phyloP scores from a whole-genome alignment of 2,797 vertebrate species.

The Gymnodraco acuticeps region DNA sequence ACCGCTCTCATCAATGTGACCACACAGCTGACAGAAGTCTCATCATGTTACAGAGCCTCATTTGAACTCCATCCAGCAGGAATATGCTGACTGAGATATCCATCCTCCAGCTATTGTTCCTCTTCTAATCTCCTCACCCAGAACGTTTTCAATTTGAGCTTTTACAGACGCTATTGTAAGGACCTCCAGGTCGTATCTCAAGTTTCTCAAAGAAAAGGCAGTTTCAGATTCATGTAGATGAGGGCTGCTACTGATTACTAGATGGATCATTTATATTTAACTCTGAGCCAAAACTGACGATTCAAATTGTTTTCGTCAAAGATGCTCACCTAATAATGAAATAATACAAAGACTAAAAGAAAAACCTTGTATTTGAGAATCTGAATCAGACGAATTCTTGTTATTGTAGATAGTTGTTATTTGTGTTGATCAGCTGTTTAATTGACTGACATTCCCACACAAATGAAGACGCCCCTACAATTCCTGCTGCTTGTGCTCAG shows the following conservation, averaged over 20 bases:
- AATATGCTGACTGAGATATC: conserved; percentile 69
- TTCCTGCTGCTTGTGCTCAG: conserved; percentile 4
- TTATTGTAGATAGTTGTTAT: background rate
- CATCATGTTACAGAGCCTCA: conserved; percentile 56
- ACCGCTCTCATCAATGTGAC: conserved; percentile 70
- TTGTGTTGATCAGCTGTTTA: background rate
- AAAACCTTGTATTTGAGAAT: background rate
- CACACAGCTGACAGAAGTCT: conserved; percentile 67
- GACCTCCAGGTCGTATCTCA: conserved; percentile 49
- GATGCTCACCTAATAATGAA: background rate
- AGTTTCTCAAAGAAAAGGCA: conserved; percentile 38
- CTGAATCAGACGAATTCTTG: background rate
- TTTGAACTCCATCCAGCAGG: conserved; percentile 55
- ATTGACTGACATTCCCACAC: background rate
- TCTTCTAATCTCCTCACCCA: conserved; percentile 51
- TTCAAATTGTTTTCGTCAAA: background rate
- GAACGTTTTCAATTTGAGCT: conserved; percentile 60
- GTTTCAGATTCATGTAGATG: conserved; percentile 29
- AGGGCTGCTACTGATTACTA: conserved; percentile 4
- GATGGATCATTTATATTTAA: conserved; percentile 11
- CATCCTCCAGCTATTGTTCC: conserved; percentile 55
- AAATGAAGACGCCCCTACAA: background rate
- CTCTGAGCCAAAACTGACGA: background rate
- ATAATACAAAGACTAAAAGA: background rate
- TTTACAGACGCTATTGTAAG: conserved; percentile 42